A percentile compares a stretch with the other conserved stretches of the same genome.
phyloP scores from a whole-genome alignment of 1,140 invertebrate genomes.

The Lepidurus couesii region DNA sequence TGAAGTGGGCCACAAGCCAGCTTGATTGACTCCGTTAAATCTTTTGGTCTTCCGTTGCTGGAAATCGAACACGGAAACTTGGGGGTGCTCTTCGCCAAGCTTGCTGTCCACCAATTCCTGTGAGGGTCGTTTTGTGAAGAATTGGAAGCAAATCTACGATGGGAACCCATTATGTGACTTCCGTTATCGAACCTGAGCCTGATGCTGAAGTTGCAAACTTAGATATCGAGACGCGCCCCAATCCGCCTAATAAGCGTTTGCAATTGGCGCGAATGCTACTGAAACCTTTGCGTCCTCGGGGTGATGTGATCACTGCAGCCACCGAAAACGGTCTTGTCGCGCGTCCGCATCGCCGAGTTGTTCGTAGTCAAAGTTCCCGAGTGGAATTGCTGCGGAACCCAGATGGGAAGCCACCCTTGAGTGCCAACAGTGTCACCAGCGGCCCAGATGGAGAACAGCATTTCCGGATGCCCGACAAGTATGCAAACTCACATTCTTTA shows the following conservation, averaged over 20 bases:
- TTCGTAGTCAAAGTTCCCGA: conserved; percentile 34
- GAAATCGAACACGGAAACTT: too few relatives aligned
- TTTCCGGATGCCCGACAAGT: conserved; percentile 32
- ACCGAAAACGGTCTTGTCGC: neutral
- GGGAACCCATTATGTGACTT: neutral
- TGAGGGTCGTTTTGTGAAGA: too few relatives aligned
- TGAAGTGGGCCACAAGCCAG: too few relatives aligned
- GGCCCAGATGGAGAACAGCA: conserved; percentile 28
- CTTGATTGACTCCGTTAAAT: too few relatives aligned
- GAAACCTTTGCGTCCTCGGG: neutral
- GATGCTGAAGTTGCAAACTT: neutral
- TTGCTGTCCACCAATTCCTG: too few relatives aligned
- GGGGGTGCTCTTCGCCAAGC: too few relatives aligned
- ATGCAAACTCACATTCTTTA: neutral
- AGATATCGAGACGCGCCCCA: neutral
- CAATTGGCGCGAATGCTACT: neutral
- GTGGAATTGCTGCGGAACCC: conserved; percentile 30
- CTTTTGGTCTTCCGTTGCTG: too few relatives aligned
- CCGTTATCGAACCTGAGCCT: neutral
- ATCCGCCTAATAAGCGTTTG: neutral
- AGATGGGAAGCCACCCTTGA: conserved; percentile 25
- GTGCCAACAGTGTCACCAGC: conserved; percentile 32
- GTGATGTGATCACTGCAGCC: neutral
- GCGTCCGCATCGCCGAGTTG: conserved; percentile 29
- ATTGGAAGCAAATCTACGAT: neutral